Conservation (phyloP, 2,113 vertebrate genomes). For the Daphoenositta chrysoptera region DNA sequence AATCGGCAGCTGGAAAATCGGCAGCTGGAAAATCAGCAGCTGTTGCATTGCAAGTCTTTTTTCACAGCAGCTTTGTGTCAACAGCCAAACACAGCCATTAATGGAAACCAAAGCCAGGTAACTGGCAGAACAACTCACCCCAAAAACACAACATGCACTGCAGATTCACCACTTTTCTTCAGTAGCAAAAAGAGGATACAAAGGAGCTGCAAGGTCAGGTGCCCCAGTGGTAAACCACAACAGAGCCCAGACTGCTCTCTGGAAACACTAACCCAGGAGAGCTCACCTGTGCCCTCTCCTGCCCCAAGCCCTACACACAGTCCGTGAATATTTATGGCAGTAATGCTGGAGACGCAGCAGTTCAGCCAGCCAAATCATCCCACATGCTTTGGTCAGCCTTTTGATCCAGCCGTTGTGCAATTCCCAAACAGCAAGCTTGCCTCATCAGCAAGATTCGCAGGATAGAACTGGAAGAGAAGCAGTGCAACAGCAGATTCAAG, state of each 20-base stretch:
- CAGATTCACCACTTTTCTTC: neutral
- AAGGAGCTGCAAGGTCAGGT: neutral
- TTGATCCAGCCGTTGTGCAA: neutral
- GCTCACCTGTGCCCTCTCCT: neutral
- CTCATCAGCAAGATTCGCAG: neutral
- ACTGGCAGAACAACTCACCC: neutral
- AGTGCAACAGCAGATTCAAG: neutral
- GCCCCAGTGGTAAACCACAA: neutral
- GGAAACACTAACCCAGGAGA: neutral
- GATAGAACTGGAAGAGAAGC: neutral
- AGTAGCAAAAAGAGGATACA: neutral
- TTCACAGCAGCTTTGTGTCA: neutral
- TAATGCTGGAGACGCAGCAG: neutral
- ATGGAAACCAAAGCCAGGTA: neutral
- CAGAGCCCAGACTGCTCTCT: neutral
- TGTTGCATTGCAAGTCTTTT: neutral
- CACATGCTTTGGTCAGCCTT: neutral
- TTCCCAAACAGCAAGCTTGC: neutral
- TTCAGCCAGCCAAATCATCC: neutral
- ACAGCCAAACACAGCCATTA: neutral
- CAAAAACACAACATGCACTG: neutral
- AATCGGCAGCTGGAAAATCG: neutral
- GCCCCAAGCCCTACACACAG: neutral
- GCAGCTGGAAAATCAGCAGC: neutral
- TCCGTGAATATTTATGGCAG: neutral